phyloP scores from a whole-genome alignment of 2,888 invertebrate species.

The Neria commutata region DNA sequence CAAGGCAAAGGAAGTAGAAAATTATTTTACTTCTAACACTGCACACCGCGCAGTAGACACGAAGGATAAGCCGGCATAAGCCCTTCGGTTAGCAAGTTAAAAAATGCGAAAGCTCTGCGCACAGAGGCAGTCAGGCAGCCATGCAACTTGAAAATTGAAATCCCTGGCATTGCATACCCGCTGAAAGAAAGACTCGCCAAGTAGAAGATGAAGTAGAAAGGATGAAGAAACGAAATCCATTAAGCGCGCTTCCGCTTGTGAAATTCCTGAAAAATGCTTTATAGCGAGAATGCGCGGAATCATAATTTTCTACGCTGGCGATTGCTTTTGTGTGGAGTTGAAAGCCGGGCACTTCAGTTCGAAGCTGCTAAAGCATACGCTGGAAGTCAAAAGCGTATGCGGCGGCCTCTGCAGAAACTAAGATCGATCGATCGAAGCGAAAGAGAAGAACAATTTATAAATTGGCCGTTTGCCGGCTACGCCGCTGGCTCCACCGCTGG shows the following conservation, averaged over 20 bases:
- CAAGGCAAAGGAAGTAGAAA: slow-evolving; percentile 30
- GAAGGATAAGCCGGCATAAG: slow-evolving; percentile 34
- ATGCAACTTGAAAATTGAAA: not conserved
- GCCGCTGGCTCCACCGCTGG: too few relatives aligned
- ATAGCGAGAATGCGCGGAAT: not conserved
- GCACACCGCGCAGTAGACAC: slow-evolving; percentile 11
- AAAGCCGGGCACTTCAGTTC: not conserved
- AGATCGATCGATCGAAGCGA: not conserved
- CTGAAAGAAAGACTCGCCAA: not conserved
- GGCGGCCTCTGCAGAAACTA: not conserved
- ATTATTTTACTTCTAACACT: slow-evolving; percentile 23
- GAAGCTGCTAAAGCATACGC: not conserved
- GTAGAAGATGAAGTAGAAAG: not conserved
- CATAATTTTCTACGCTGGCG: not conserved
- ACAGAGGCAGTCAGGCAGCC: not conserved
- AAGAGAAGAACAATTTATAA: not conserved
- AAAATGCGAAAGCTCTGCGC: not conserved
- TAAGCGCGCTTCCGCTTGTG: slow-evolving; percentile 13
- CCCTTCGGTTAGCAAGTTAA: slow-evolving; percentile 26
- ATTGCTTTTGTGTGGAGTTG: not conserved
- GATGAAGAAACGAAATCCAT: slow-evolving; percentile 5
- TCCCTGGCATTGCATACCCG: too few relatives aligned
- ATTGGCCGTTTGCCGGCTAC: too few relatives aligned
- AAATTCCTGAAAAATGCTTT: not conserved
- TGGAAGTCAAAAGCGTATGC: not conserved